Base-by-base conservation (phyloP, 2,888 invertebrate species). In the Phyllotreta striolata region DNA sequence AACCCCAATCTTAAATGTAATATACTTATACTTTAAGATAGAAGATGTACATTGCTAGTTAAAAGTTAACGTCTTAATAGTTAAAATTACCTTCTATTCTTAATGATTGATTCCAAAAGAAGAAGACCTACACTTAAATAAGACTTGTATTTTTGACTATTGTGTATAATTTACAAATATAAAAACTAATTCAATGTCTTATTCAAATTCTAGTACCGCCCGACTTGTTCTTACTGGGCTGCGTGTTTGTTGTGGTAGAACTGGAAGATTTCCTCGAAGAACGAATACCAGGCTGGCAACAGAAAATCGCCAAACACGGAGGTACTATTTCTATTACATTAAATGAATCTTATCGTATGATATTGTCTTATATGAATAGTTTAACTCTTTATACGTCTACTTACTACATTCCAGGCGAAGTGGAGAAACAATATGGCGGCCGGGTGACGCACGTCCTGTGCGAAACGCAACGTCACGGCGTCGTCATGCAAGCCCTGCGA, bases 391-490 rank as follows among this genome's bases (percentile, higher is more conserved):
- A 24, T 24, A 24, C 24, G 4, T 24, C n/a, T 43, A 49, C 61
- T 38, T 44, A 40, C 14, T 41, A 57, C n/a, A 10, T 61, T 67
- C 66, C 69, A 79, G 97, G 96, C 3, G 94, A 96, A 77, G 88
- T 97, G 40, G 96, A 96, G 79, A 83, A 88, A 0, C 87, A 89
- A 54, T 96, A 96, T 82, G 91, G 92, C 76, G 88, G 89, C 8
- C 86, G 93, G 39, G 93, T 96, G 49, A 97, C 98, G 0, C 98
- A 98, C 81, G 90, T 98, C 39, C 84, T 98, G 38, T 95, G 96
- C 77, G 91, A 94, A 74, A 93, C 94, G 10, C 96, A 96, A 82
- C 88, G 91, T 14, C 94, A 95, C 78, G 93, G 95, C 13, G 90
- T 93, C 55, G 96, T 95, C 8, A 93, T 94, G 87, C 93, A 96